Conservation (phyloP, 2,888 invertebrate genomes). For the Agrilus biguttatus region DNA sequence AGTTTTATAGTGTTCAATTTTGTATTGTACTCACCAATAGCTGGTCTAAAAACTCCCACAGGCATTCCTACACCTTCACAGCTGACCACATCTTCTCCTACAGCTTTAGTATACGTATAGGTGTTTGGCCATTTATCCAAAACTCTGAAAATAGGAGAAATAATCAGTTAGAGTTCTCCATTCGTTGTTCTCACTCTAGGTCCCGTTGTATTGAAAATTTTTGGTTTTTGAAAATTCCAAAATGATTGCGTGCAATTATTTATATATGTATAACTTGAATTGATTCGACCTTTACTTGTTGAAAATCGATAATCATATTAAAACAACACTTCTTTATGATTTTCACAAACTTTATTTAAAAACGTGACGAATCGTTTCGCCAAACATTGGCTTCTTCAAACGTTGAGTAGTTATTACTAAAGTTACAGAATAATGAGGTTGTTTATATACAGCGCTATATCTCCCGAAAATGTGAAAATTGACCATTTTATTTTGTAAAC, state of each 20-base stretch:
- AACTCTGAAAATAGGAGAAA: slow-evolving; percentile 33
- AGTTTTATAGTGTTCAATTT: neutral
- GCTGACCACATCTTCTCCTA: slow-evolving; percentile 65
- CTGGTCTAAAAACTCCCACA: slow-evolving; percentile 69
- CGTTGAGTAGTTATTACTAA: no score
- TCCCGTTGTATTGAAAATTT: neutral
- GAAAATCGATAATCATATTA: no score
- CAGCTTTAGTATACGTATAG: slow-evolving; percentile 81
- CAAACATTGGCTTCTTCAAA: no score
- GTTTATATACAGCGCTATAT: no score
- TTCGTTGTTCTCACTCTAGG: neutral
- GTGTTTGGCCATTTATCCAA: slow-evolving; percentile 71
- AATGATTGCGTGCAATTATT: neutral
- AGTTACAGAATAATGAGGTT: no score
- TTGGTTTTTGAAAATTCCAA: neutral
- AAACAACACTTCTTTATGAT: no score
- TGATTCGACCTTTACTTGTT: no score
- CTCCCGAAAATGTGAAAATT: no score
- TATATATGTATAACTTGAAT: no score
- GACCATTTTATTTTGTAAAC: no score
- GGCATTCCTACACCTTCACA: slow-evolving; percentile 57
- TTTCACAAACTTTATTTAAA: no score
- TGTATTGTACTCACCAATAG: slow-evolving; percentile 49
- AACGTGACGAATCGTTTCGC: no score
- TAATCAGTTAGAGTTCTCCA: neutral